A percentile compares a stretch with the other conserved stretches of the same genome.
Conservation (phyloP, 2,113 vertebrate species). For the Oriolus oriolus region DNA sequence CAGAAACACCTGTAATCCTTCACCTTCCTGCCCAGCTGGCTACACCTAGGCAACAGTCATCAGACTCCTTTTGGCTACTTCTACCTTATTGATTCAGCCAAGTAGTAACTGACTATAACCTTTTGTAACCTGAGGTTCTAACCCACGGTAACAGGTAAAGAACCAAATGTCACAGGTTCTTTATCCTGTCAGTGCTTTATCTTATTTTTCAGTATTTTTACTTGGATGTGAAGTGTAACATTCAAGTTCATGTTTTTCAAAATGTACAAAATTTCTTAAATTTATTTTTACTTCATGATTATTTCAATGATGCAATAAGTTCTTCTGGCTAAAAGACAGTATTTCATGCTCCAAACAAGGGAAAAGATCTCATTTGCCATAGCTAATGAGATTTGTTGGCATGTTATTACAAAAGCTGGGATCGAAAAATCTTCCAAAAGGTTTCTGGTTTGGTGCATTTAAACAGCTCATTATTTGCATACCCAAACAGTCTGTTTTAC, state of each 20-base stretch:
- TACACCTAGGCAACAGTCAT: neutral
- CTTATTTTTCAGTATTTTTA: neutral
- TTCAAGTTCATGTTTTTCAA: neutral
- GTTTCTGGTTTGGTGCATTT: neutral
- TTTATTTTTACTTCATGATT: neutral
- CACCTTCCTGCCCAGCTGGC: neutral
- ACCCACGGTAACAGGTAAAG: neutral
- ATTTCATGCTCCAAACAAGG: neutral
- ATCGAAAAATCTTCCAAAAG: neutral
- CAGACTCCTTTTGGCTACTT: neutral
- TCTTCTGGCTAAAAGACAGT: neutral
- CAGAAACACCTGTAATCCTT: constrained; percentile 1
- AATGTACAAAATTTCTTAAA: neutral
- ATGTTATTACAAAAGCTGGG: neutral
- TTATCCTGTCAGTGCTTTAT: neutral
- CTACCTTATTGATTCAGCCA: neutral
- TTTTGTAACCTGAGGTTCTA: neutral
- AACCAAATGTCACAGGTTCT: neutral
- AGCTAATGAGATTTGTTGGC: constrained; percentile 6
- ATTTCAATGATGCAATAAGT: neutral
- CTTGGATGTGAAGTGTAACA: neutral
- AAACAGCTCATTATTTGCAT: neutral
- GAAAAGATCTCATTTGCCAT: neutral
- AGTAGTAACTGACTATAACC: neutral
- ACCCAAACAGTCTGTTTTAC: neutral